phyloP scores from a whole-genome alignment of 1,140 invertebrate genomes.

The Choristoneura fumiferana region DNA sequence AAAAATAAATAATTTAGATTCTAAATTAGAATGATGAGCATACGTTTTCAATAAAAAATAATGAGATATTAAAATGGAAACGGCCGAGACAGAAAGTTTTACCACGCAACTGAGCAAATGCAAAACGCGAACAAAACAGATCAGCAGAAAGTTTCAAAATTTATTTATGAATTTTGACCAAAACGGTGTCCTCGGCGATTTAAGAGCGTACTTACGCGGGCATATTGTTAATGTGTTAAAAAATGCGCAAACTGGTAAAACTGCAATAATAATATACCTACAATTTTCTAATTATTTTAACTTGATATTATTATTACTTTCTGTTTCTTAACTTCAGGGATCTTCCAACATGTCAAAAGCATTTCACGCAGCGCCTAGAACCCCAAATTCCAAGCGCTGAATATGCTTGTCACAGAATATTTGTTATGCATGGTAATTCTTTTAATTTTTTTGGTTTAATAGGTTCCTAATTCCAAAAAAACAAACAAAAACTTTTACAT shows the following conservation, averaged over 20 bases:
- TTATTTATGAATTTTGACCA: conserved; percentile 78
- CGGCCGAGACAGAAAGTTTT: conserved; percentile 22
- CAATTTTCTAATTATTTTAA: conserved; percentile 1
- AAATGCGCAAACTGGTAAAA: conserved; percentile 56
- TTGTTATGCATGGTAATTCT: conserved; percentile 65
- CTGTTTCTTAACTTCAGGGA: conserved; percentile 39
- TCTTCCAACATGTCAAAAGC: conserved; percentile 47
- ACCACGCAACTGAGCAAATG: conserved; percentile 17
- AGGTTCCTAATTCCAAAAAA: too few species aligned
- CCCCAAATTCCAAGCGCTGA: conserved; percentile 77
- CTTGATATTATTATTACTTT: conserved; percentile 17
- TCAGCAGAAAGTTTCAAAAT: conserved; percentile 76
- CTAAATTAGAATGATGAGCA: conserved; percentile 1
- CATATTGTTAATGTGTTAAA: conserved; percentile 79
- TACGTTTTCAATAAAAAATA: background rate
- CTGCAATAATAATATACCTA: background rate
- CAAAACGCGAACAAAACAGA: conserved; percentile 27
- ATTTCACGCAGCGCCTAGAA: conserved; percentile 62
- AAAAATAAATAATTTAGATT: background rate
- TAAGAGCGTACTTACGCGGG: conserved; percentile 76
- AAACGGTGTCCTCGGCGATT: conserved; percentile 76
- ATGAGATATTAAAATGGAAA: conserved; percentile 32
- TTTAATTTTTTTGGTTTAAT: background rate
- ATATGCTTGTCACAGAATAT: conserved; percentile 79
- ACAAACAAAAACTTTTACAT: too few species aligned